Percentiles rank a stretch among this genome's conserved stretches.
Evolutionary conservation across 1,140 invertebrate genomes (phyloP).

Genomic region (Holotrichia oblita): DNA sequence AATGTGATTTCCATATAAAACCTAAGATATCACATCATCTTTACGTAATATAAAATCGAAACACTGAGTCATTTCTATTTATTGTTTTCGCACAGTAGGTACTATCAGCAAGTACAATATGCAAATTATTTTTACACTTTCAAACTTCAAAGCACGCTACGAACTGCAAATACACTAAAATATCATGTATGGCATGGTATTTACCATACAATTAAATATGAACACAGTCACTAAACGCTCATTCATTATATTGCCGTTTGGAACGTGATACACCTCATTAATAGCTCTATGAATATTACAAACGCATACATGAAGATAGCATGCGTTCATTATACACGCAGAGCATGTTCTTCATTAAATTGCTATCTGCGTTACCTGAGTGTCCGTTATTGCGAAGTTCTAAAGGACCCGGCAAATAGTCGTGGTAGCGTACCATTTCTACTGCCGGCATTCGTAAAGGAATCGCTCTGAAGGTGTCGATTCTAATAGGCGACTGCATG

Average conservation of each 20-base stretch:
- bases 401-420: constrained; percentile 69
- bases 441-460: constrained; percentile 73
- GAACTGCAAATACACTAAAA: not conserved
- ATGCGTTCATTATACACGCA: not conserved
- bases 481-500: constrained; percentile 43
- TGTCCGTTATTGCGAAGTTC: constrained; percentile 73
- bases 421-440: constrained; percentile 75
- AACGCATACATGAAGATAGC: not conserved
- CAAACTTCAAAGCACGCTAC: too few relatives aligned
- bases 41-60: too few relatives aligned
- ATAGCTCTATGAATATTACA: not conserved
- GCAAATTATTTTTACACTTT: too few relatives aligned
- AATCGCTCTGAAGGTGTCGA: constrained; percentile 60
- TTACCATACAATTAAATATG: constrained; percentile 4
- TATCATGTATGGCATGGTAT: not conserved
- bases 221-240: not conserved
- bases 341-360: constrained; percentile 6
- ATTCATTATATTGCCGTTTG: not conserved
- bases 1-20: too few relatives aligned
- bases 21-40: too few relatives aligned
- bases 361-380: constrained; percentile 65
- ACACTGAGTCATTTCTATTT: too few relatives aligned
- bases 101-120: too few relatives aligned
- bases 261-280: not conserved
- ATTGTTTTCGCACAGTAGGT: too few relatives aligned